Evolutionary conservation across 2,113 vertebrate genomes (phyloP).

Genomic region (Psittacula cyanocephala): DNA sequence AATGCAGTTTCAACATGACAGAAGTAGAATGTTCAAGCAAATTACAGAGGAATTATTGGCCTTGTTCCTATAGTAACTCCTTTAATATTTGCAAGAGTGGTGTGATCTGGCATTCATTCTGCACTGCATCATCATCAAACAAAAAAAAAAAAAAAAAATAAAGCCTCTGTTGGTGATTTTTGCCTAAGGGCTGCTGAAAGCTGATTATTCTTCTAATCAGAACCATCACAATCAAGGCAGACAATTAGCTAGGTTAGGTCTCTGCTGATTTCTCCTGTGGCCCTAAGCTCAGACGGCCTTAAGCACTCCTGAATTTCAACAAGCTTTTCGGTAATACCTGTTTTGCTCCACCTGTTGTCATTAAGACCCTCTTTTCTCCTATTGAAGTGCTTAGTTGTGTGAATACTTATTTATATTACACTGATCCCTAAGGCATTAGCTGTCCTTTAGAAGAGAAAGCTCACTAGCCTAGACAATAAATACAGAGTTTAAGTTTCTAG

Average conservation of each 20-base stretch:
- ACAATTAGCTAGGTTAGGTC: conserved; percentile 74
- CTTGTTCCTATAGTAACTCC: conserved; percentile 32
- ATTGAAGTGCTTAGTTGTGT: background rate
- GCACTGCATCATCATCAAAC: conserved; percentile 3
- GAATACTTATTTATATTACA: conserved; percentile 40
- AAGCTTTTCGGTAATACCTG: conserved; percentile 56
- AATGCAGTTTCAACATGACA: background rate
- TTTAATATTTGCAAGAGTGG: conserved; percentile 51
- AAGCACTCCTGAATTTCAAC: conserved; percentile 71
- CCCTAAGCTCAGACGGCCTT: conserved; percentile 65
- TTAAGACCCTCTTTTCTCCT: conserved; percentile 37
- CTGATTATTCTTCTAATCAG: conserved; percentile 76
- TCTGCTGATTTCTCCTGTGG: conserved; percentile 68
- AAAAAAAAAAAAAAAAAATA: background rate
- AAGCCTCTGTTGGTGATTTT: conserved; percentile 30
- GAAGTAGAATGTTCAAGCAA: conserved; percentile 19
- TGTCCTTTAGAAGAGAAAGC: conserved; percentile 21
- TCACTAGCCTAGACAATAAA: background rate
- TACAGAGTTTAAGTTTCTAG: conserved; percentile 11
- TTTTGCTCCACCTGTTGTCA: conserved; percentile 52
- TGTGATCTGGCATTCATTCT: conserved; percentile 57
- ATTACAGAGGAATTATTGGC: conserved; percentile 24
- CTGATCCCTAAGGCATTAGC: background rate
- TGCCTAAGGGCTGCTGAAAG: conserved; percentile 71
- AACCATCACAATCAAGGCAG: conserved; percentile 69